Evolutionary conservation across 2,888 invertebrate genomes (phyloP).

Genomic region (Drosophila anomelani): DNA sequence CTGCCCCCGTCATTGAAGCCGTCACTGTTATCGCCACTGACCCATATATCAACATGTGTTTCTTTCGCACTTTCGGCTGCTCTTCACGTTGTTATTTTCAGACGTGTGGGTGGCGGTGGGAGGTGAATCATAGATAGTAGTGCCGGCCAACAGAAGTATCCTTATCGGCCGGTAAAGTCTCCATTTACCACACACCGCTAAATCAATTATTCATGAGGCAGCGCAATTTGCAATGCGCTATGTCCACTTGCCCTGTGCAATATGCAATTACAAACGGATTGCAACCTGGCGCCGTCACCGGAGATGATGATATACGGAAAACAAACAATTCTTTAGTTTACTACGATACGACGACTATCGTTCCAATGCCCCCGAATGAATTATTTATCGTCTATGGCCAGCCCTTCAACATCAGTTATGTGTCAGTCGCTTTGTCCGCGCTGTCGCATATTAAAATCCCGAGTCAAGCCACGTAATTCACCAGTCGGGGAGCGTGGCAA

Average conservation of each 20-base stretch:
- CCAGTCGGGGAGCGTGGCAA: slow-evolving; percentile 25
- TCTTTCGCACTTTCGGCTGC: slow-evolving; percentile 21
- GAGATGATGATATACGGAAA: slow-evolving; percentile 31
- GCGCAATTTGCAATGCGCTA: slow-evolving; percentile 11
- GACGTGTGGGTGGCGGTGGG: slow-evolving; percentile 21
- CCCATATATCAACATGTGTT: slow-evolving; percentile 51
- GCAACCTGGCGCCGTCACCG: slow-evolving; percentile 12
- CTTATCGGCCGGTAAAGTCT: slow-evolving; percentile 28
- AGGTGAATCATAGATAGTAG: slow-evolving; percentile 31
- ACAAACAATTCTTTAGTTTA: slow-evolving; percentile 26
- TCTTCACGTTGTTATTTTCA: slow-evolving; percentile 16
- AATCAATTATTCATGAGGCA: slow-evolving; percentile 44
- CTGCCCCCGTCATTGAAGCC: background rate
- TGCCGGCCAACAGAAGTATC: slow-evolving; percentile 8
- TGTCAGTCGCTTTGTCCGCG: slow-evolving; percentile 21
- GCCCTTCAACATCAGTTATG: slow-evolving; percentile 63
- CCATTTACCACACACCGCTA: slow-evolving; percentile 5
- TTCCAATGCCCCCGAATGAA: slow-evolving; percentile 52
- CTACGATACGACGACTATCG: slow-evolving; percentile 31
- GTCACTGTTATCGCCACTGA: slow-evolving; percentile 30
- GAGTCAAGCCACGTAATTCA: slow-evolving; percentile 33
- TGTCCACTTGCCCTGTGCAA: slow-evolving; percentile 8
- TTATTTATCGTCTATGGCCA: slow-evolving; percentile 58
- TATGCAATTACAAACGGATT: slow-evolving; percentile 12
- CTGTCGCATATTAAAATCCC: slow-evolving; percentile 34